Conservation (phyloP, 2,888 invertebrate species). For the Thumatha senex region DNA sequence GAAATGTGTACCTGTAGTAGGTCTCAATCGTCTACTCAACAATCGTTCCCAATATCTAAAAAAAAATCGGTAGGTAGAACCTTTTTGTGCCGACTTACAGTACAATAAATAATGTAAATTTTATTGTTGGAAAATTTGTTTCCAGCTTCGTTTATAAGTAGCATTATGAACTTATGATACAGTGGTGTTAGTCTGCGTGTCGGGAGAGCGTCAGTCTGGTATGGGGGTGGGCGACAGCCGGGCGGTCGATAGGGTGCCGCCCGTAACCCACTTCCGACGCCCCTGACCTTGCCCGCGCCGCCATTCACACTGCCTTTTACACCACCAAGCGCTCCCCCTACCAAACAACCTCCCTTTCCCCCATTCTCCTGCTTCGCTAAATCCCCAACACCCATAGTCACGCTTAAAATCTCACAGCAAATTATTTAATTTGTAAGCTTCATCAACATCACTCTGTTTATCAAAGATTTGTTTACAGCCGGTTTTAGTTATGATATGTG, state of each 20-base stretch:
- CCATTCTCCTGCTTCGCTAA: constrained; percentile 11
- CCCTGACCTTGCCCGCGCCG: constrained; percentile 77
- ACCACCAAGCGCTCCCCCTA: constrained; percentile 43
- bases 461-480: constrained; percentile 38
- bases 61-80: too few relatives aligned
- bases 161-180: constrained; percentile 25
- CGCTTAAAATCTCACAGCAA: constrained; percentile 38
- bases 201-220: constrained; percentile 26
- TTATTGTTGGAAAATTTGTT: neutral
- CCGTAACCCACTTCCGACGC: constrained; percentile 83
- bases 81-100: too few relatives aligned
- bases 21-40: too few relatives aligned
- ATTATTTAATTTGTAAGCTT: constrained; percentile 56
- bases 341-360: constrained; percentile 16
- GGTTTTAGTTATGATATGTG: constrained; percentile 15
- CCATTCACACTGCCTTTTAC: constrained; percentile 78
- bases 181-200: neutral
- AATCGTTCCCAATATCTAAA: too few relatives aligned
- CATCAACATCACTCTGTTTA: constrained; percentile 43
- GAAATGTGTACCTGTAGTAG: too few relatives aligned
- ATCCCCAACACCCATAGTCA: constrained; percentile 32
- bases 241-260: constrained; percentile 78
- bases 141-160: constrained; percentile 25
- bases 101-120: too few relatives aligned
- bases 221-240: constrained; percentile 33